Base-by-base conservation (phyloP, 2,797 vertebrate species). In the Monodelphis domestica region DNA sequence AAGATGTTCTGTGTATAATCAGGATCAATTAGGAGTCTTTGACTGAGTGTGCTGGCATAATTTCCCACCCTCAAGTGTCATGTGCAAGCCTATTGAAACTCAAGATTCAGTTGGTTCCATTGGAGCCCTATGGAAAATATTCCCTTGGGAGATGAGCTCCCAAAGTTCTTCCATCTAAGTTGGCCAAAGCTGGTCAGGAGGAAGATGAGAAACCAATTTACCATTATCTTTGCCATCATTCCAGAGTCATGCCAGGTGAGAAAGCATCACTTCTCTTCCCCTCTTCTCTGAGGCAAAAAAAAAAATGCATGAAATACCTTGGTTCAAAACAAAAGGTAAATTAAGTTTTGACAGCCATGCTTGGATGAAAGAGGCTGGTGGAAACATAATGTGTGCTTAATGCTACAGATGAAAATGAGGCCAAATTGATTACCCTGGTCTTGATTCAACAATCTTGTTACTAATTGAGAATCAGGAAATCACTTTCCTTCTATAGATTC, bases 381-480 rank as follows among this genome's bases (percentile, higher is more conserved):
- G 92, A 56, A 96, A 93, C 88, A 50, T 94, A 95, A 92, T 2
- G 0, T 54, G 5, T 30, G 4, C 5, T 30, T 45, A 90, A 33
- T 17, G 54, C 56, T 88, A 54, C 59, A 88, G 45, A 38, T 84
- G 70, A 84, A 84, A 84, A 84, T 50, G 70, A 84, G 38, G 70
- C 24, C 21, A 50, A 24, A 84, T 84, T 84, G 29, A 93, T 53
- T 30, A 53, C 14, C 54, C 53, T 33, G 90, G 21, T 87, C 28
- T 78, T 30, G 45, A 56, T 91, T 53, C 24, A 33, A 45, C 3
- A 50, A 6, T 54, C 54, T 10, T 84, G 26, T 78, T 38, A 21
- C 33, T 95, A 96, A 97, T 89, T 93, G 97, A 95, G 90, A 95
- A 97, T 96, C 97, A 94, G 33, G 89, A 95, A 97, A 97, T 95